Base-by-base conservation (phyloP, 1,140 invertebrate species). In the Drosophila quadrilineata region DNA sequence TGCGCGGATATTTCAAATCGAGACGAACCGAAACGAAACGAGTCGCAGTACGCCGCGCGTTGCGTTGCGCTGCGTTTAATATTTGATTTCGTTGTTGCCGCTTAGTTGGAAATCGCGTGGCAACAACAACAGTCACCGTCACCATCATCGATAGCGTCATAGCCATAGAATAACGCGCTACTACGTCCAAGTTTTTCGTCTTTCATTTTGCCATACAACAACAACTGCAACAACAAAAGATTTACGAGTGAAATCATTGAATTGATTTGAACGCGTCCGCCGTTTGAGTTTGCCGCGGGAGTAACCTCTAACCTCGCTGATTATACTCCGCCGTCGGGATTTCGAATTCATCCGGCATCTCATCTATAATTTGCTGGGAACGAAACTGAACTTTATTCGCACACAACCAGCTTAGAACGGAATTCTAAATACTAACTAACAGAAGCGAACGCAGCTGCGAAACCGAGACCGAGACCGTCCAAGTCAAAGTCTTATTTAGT, bases 261-360 rank as follows among this genome's bases (percentile, higher is more conserved):
- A 56, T 46, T 53, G 31, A 59, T 33, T 57, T 57, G 17, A 22
- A 21, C 31, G 29, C 26, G 58, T 3, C 14, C 10, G 29, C 12
- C 52, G 52, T 60, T 63, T 56, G 60, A 38, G 43, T 59, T 45
- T 49, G 50, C 59, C 65, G 59, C 65, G 64, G 49, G 65, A 43
- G 35, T 64, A 50, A 68, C 65, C 65, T 68, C 22, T 68, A 26
- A 64, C 41, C 59, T 62, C 58, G 49, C 65, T 49, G 65, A 68
- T 63, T 56, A 50, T 48, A 41, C 17, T 24, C 40, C 40, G 53
- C 60, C 50, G 64, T 59, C 36, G 41, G 16, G 16, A 33, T 21
- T 43, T 21, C 33, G 6, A 5, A 36, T 29, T n/a, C n/a, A n/a
- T 38, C 22, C 12, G 26, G 6, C 10, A 14, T 17, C 28, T 31